Evolutionary conservation across 2,888 invertebrate genomes (phyloP).

Genomic region (Bugula neritina): DNA sequence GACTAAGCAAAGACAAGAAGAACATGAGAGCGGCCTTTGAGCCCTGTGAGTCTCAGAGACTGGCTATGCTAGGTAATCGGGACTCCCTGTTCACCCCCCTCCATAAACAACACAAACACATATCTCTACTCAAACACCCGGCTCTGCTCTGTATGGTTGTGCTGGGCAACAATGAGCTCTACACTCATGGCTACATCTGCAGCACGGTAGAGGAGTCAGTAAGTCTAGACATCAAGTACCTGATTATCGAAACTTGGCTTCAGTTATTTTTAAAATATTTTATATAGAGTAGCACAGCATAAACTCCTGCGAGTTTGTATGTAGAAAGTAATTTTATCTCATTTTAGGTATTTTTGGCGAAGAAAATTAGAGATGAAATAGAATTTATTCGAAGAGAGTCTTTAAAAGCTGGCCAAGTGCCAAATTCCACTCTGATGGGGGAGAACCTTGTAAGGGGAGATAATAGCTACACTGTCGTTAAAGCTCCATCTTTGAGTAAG

Average conservation of each 20-base stretch:
- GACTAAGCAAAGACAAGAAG: not conserved
- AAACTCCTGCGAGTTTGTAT: too few species aligned
- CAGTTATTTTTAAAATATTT: too few species aligned
- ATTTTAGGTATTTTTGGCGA: constrained; percentile 12
- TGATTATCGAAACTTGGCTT: too few species aligned
- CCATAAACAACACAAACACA: constrained; percentile 20
- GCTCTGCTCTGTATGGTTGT: constrained; percentile 23
- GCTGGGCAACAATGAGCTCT: not conserved
- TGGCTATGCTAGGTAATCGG: constrained; percentile 18
- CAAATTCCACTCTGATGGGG: too few species aligned
- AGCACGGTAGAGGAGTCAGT: constrained; percentile 11
- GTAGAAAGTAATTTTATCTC: not conserved
- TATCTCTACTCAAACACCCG: constrained; percentile 20
- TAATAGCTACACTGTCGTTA: too few species aligned
- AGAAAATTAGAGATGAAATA: constrained; percentile 5
- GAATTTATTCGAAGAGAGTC: constrained; percentile 1
- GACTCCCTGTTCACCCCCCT: not conserved
- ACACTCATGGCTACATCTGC: constrained; percentile 15
- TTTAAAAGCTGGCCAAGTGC: not conserved
- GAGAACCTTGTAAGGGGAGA: too few species aligned
- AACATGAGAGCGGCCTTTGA: constrained; percentile 1
- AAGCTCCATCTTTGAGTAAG: too few species aligned
- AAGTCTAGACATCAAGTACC: too few species aligned
- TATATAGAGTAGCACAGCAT: too few species aligned
- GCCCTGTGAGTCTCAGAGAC: constrained; percentile 21